Conservation (phyloP, 2,888 invertebrate species). For the Hypomecis punctinalis region DNA sequence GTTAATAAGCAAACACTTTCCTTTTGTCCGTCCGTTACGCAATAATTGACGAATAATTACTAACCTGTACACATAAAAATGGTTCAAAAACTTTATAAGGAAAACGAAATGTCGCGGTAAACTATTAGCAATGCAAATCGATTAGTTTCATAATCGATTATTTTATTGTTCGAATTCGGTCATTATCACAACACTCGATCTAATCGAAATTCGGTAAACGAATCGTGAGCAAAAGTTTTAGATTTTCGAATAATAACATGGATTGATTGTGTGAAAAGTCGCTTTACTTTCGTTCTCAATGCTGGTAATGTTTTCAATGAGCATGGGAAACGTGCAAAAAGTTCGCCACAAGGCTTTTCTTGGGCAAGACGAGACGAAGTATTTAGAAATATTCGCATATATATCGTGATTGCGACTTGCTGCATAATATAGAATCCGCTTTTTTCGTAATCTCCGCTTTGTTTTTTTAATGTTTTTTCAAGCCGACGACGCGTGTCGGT, state of each 20-base stretch:
- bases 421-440: constrained; percentile 40
- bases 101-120: neutral
- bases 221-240: neutral
- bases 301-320: constrained; percentile 42
- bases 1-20: constrained; percentile 40
- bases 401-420: constrained; percentile 46
- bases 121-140: constrained; percentile 6
- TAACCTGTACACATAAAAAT: neutral
- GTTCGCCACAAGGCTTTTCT: constrained; percentile 46
- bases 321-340: constrained; percentile 57
- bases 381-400: constrained; percentile 51
- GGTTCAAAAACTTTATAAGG: constrained; percentile 9
- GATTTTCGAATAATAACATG: constrained; percentile 5
- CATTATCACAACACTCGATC: constrained; percentile 14
- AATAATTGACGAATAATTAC: constrained; percentile 39
- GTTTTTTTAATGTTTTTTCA: constrained; percentile 44
- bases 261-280: constrained; percentile 35
- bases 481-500: constrained; percentile 44
- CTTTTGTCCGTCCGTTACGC: constrained; percentile 37
- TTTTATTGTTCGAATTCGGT: constrained; percentile 4
- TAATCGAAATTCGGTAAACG: neutral
- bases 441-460: constrained; percentile 62
- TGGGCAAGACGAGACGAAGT: constrained; percentile 48
- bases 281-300: constrained; percentile 63
- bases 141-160: constrained; percentile 14